Evolutionary conservation across 1,140 invertebrate species (phyloP), one percentile per base, ranked within the genome.

Genomic region (Psix sp.): DNA sequence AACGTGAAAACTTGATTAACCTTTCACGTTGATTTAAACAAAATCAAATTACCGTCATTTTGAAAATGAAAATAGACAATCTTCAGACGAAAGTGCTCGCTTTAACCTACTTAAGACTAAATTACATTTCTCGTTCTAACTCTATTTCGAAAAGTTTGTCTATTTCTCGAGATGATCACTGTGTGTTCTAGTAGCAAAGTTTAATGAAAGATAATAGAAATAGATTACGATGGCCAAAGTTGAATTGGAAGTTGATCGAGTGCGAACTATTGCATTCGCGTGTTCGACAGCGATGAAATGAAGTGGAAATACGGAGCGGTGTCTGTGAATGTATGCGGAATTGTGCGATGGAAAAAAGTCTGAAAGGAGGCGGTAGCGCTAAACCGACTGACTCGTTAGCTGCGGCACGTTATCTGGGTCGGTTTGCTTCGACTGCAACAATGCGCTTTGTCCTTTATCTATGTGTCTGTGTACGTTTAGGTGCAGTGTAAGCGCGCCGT

Each of bases 361-460:
- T 56, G 38, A 71, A 63, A 63, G 49, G 43, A 62, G 49, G 49
- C 66, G 43, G 66, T 62, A 56, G 56, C 56, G 21, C 42, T 35
- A 39, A 62, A 29, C 49, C 49, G 51, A 56, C 49, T 48, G 39
- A 70, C 67, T 72, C 67, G 43, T 63, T 62, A 62, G 45, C 49
- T 21, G 18, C 29, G 43, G 59, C 52, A n/a, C 42, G 67, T 57
- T 72, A 72, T 72, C 59, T 72, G 45, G 67, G 67, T 72, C 67
- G 67, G 49, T 59, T 51, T 40, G 56, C 29, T 15, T 11, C 51
- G 43, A 56, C 67, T 72, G 49, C 45, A 72, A 72, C 59, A 72
- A 72, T 72, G 51, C 54, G 46, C 65, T 57, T 48, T 66, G 66
- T 62, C 57, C 36, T 62, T 62, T 57, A 62, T 63, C 57, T 51